phyloP scores from a whole-genome alignment of 1,140 invertebrate genomes.

The Neodiprion virginianus region DNA sequence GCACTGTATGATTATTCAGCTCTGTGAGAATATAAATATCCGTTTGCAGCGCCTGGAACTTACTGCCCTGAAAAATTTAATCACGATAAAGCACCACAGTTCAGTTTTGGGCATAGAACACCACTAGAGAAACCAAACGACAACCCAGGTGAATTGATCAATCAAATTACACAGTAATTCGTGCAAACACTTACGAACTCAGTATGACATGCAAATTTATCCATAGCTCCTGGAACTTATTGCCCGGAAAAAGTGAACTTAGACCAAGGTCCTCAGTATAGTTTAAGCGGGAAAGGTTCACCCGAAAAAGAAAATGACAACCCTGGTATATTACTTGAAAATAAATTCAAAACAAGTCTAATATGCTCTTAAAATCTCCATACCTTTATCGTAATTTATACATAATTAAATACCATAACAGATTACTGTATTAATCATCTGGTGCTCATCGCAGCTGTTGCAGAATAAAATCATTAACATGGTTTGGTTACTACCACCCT shows the following conservation, averaged over 20 bases:
- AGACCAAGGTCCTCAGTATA: slow-evolving; percentile 66
- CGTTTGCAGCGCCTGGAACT: slow-evolving; percentile 32
- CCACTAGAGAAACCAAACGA: slow-evolving; percentile 36
- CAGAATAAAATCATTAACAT: not conserved
- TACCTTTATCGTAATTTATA: slow-evolving; percentile 25
- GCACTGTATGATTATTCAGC: slow-evolving; percentile 23
- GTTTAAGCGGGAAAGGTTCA: slow-evolving; percentile 63
- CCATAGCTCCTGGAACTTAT: slow-evolving; percentile 49
- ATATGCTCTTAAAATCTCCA: slow-evolving; percentile 33
- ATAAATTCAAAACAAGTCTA: slow-evolving; percentile 69
- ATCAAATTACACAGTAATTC: not conserved
- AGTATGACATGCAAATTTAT: not conserved
- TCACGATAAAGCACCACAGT: slow-evolving; percentile 31
- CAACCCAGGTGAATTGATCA: slow-evolving; percentile 45
- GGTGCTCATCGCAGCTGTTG: not conserved
- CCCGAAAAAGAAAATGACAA: slow-evolving; percentile 58
- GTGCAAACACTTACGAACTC: not conserved
- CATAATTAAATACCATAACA: not conserved
- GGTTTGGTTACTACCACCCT: slow-evolving; percentile 12
- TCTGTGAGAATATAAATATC: not conserved
- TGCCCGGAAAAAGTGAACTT: slow-evolving; percentile 67
- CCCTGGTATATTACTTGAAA: slow-evolving; percentile 39
- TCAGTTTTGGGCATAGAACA: slow-evolving; percentile 38
- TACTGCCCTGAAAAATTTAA: slow-evolving; percentile 42
- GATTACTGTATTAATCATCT: not conserved